Conservation (phyloP, 2,888 invertebrate species). For the Zhengitettix transpicula region DNA sequence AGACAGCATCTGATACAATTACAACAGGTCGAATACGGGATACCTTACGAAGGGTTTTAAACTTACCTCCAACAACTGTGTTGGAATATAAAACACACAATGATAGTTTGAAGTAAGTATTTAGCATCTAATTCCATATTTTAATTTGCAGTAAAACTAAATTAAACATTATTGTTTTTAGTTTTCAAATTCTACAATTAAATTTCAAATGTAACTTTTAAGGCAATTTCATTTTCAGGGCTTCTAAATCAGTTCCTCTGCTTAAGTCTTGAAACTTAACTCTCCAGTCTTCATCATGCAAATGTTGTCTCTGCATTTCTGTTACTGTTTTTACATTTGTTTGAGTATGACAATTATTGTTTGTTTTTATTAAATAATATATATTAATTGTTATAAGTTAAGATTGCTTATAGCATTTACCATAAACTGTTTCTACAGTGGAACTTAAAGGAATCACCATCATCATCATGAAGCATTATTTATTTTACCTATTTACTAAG, state of each 20-base stretch:
- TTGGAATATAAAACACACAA: slow-evolving; percentile 87
- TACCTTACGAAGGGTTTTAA: slow-evolving; percentile 83
- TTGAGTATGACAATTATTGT: neutral
- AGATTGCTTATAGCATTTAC: too few species aligned
- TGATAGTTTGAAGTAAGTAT: slow-evolving; percentile 58
- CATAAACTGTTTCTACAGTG: too few species aligned
- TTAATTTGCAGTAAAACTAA: slow-evolving; percentile 6
- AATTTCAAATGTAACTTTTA: neutral
- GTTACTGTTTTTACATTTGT: neutral
- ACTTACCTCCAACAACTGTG: slow-evolving; percentile 79
- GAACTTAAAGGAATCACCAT: too few species aligned
- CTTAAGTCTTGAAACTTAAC: neutral
- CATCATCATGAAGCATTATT: neutral
- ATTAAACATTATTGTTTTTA: slow-evolving; percentile 3
- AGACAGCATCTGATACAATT: slow-evolving; percentile 76
- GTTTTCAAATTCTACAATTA: slow-evolving; percentile 1
- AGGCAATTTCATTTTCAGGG: neutral
- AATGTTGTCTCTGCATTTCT: neutral
- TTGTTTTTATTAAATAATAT: neutral
- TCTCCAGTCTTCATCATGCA: neutral
- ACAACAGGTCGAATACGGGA: slow-evolving; percentile 87
- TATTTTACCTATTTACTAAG: neutral
- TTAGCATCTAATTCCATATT: slow-evolving; percentile 1
- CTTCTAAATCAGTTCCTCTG: slow-evolving; percentile 3
- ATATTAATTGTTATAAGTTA: too few species aligned